Conservation (phyloP, 1,140 invertebrate genomes). For the Ylistrum balloti region DNA sequence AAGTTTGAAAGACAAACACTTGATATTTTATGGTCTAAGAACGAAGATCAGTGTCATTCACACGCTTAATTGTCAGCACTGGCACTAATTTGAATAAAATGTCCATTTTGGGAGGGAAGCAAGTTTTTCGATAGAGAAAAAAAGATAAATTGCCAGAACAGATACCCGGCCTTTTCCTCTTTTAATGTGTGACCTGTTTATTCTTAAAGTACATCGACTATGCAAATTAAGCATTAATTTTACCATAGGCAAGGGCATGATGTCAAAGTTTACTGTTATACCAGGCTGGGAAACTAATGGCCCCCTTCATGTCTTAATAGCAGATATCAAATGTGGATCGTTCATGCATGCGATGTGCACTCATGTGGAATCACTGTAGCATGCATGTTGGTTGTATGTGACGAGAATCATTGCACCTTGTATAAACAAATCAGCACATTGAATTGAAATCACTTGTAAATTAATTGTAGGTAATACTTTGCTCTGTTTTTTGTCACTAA, state of each 20-base stretch:
- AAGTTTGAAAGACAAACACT: neutral
- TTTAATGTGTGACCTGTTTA: neutral
- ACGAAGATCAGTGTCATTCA: conserved; percentile 12
- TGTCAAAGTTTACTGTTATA: conserved; percentile 40
- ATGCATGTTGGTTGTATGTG: conserved; percentile 32
- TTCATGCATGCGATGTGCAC: conserved; percentile 30
- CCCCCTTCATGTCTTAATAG: conserved; percentile 15
- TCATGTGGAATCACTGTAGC: conserved; percentile 22
- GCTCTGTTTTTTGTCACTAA: too few species aligned
- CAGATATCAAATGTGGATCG: conserved; percentile 5
- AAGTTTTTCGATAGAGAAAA: conserved; percentile 17
- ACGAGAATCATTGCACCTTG: conserved; percentile 10
- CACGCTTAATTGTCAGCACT: conserved; percentile 13
- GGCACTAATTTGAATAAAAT: conserved; percentile 9
- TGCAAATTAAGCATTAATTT: conserved; percentile 21
- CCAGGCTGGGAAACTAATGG: neutral
- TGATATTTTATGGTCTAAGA: conserved; percentile 31
- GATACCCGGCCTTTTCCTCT: conserved; percentile 2
- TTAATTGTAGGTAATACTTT: too few species aligned
- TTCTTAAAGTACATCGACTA: neutral
- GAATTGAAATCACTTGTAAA: conserved; percentile 13
- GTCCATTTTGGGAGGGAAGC: conserved; percentile 31
- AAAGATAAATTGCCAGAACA: conserved; percentile 25
- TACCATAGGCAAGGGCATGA: conserved; percentile 31
- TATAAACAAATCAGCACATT: neutral